Percentiles rank a stretch among this genome's conserved stretches.
Evolutionary conservation across 2,797 vertebrate genomes (phyloP).

Genomic region (Luscinia megarhynchos): DNA sequence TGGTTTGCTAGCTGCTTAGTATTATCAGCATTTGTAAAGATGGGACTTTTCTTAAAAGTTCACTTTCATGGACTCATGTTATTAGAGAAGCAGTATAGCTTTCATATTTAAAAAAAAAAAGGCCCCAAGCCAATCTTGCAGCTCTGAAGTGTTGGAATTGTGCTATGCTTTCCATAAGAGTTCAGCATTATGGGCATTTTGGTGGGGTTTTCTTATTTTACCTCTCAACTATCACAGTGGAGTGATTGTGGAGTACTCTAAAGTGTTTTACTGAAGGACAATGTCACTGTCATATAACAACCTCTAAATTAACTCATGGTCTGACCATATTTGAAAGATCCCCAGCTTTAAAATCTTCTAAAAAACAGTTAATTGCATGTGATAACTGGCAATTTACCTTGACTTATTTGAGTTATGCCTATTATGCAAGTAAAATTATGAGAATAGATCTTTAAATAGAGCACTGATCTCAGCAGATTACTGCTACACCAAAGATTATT

Average conservation of each 20-base stretch:
- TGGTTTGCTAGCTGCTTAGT: not conserved
- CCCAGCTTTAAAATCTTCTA: not conserved
- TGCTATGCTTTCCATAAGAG: not conserved
- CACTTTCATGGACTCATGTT: not conserved
- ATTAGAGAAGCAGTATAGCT: not conserved
- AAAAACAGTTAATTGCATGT: not conserved
- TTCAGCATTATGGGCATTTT: accelerated
- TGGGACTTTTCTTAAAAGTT: not conserved
- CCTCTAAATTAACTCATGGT: not conserved
- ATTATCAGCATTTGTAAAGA: not conserved
- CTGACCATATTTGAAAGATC: not conserved
- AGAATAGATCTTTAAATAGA: not conserved
- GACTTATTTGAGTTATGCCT: not conserved
- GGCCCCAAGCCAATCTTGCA: not conserved
- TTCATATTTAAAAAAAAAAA: not conserved
- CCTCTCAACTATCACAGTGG: not conserved
- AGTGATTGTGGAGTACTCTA: not conserved
- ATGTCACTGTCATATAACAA: not conserved
- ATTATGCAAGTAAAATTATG: slow-evolving; percentile 3
- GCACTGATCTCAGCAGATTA: not conserved
- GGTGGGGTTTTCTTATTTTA: accelerated
- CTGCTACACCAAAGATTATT: not conserved
- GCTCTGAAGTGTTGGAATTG: not conserved
- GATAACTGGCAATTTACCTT: slow-evolving; percentile 10
- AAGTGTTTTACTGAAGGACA: not conserved